phyloP scores from a whole-genome alignment of 1,140 invertebrate genomes.

The Nebria ingens region DNA sequence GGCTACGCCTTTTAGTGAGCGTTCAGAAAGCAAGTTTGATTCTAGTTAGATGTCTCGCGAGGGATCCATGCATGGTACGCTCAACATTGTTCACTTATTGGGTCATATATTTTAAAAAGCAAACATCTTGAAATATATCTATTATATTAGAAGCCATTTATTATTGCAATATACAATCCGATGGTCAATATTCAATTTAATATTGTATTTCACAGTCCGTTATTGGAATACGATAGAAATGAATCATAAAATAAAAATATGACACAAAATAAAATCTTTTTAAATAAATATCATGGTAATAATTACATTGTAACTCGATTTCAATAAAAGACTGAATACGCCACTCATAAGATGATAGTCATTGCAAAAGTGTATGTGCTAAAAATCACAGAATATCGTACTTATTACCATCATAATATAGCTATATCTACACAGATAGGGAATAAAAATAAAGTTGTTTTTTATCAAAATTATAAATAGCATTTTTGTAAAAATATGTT shows the following conservation, averaged over 20 bases:
- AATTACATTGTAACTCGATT: neutral
- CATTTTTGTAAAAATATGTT: neutral
- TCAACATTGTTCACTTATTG: too few species aligned
- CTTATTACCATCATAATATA: neutral
- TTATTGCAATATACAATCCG: neutral
- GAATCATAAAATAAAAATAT: neutral
- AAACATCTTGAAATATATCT: too few species aligned
- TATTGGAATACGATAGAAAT: neutral
- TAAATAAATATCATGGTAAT: too few species aligned
- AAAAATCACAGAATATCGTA: conserved; percentile 4
- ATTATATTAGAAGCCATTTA: neutral
- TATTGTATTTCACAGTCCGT: neutral
- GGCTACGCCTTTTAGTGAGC: neutral
- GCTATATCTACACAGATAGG: neutral
- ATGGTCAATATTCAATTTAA: neutral
- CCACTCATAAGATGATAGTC: conserved; percentile 6
- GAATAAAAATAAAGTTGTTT: neutral
- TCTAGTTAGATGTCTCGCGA: too few species aligned
- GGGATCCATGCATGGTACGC: too few species aligned
- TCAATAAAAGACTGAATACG: conserved; percentile 3
- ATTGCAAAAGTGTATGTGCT: conserved; percentile 6
- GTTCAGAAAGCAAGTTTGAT: conserved; percentile 1
- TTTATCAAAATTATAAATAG: neutral
- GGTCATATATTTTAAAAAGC: too few species aligned
- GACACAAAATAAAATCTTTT: neutral